Evolutionary conservation across 2,888 invertebrate genomes (phyloP).

Genomic region (Calameuta idolon): DNA sequence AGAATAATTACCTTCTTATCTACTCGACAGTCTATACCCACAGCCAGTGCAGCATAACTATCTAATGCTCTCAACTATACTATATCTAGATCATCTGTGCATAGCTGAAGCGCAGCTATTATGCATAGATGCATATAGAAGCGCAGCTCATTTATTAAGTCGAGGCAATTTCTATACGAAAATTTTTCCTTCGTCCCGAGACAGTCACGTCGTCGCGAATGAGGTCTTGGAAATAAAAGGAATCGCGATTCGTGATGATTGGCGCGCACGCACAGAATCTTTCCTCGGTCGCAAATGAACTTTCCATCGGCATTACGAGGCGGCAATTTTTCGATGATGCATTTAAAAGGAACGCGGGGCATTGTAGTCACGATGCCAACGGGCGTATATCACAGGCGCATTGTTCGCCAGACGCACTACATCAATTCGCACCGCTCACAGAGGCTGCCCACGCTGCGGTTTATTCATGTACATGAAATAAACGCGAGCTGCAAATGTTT

Average conservation of each 20-base stretch:
- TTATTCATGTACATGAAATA: constrained; percentile 31
- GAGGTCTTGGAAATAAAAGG: not conserved
- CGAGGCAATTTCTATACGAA: not conserved
- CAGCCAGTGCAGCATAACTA: not conserved
- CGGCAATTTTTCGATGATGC: not conserved
- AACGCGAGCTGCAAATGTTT: constrained; percentile 60
- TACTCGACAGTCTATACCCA: not conserved
- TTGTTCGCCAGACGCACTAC: constrained; percentile 57
- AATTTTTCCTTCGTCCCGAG: not conserved
- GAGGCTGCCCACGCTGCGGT: constrained; percentile 52
- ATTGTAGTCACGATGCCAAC: constrained; percentile 14
- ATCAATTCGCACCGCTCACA: constrained; percentile 53
- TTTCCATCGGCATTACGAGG: not conserved
- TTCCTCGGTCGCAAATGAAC: constrained; percentile 46
- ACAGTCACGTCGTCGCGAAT: not conserved
- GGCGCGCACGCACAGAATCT: constrained; percentile 28
- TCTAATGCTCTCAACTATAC: not conserved
- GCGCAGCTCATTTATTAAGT: not conserved
- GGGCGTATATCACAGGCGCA: constrained; percentile 33
- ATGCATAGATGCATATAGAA: not conserved
- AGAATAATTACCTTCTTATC: not conserved
- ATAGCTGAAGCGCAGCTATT: not conserved
- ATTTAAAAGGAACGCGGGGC: not conserved
- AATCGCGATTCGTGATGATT: not conserved
- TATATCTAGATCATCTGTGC: not conserved